Percentiles rank a stretch among this genome's conserved stretches.
Evolutionary conservation across 2,888 invertebrate genomes (phyloP).

Genomic region (Cantharis rustica): DNA sequence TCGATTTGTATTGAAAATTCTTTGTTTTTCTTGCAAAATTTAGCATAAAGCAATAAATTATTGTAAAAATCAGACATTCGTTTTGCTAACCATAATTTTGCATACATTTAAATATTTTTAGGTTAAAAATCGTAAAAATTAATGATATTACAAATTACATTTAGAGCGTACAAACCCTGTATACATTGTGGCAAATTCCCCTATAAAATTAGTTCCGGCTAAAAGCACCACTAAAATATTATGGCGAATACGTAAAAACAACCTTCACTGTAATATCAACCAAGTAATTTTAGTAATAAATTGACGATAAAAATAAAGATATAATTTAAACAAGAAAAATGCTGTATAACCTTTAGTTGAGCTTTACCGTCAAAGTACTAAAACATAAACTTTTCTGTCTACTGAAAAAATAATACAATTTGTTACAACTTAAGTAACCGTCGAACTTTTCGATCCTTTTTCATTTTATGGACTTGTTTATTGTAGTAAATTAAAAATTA

Average conservation of each 20-base stretch:
- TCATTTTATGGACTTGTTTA: slow-evolving; percentile 2
- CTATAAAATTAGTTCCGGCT: not conserved
- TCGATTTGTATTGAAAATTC: not conserved
- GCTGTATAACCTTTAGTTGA: not conserved
- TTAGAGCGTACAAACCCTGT: not conserved
- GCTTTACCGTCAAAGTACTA: not conserved
- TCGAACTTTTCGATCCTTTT: not conserved
- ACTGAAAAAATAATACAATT: not conserved
- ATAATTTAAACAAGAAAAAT: not conserved
- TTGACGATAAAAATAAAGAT: not conserved
- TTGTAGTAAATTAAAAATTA: not conserved
- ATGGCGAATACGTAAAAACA: not conserved
- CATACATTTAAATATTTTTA: not conserved
- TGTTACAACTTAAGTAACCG: not conserved
- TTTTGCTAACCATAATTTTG: not conserved
- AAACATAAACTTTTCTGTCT: not conserved
- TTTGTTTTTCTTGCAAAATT: not conserved
- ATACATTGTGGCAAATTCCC: not conserved
- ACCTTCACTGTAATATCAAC: not conserved
- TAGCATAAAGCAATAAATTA: not conserved
- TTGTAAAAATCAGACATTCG: not conserved
- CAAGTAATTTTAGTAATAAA: not conserved
- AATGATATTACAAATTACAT: not conserved
- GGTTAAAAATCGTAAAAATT: not conserved
- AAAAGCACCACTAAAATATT: not conserved